Base-by-base conservation (phyloP, 1,140 invertebrate genomes). In the Pollicipes pollicipes region DNA sequence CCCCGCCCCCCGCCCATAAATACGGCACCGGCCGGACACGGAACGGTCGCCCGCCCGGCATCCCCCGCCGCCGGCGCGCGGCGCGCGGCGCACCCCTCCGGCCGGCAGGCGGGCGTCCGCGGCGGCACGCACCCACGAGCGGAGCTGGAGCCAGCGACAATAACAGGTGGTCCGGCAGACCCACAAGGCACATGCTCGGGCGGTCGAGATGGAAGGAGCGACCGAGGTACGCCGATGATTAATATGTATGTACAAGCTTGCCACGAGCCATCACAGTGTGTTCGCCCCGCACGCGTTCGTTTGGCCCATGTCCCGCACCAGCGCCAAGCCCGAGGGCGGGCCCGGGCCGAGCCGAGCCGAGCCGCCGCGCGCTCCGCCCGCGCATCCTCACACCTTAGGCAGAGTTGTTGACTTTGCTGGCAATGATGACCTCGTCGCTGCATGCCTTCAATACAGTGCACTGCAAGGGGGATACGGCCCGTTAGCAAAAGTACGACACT, bases 361-460 rank as follows among this genome's bases (percentile, higher is more conserved):
- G 32, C 32, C 32, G 32, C 32, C 16, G 32, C 4, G 4, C 4
- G 16, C 32, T 6, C 32, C 32, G 32, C 32, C 32, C 32, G 32
- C 4, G 16, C 4, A 16, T 16, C 32, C 45, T 10, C 45, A 21
- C 45, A 58, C 45, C 45, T 58, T 58, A 58, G 21, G 45, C 45
- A 21, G 13, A 21, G 45, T 10, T 58, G 45, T 58, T 58, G 45
- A 58, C 45, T 58, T 58, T 58, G 45, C 6, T 58, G 45, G 45
- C 45, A 21, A 58, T 58, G 21, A 58, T 58, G 21, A 58, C 45
- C 64, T 66, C 64, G 27, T 66, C 64, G 64, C 10, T 28, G 64
- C 64, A 66, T 8, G 64, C 64, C 64, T 66, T 66, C 64, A 66
- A 29, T 29, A 66, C 64, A 21, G 64, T 66, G 27, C 64, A 66